Evolutionary conservation across 1,140 invertebrate species (phyloP).

Genomic region (Heterodera schachtii): DNA sequence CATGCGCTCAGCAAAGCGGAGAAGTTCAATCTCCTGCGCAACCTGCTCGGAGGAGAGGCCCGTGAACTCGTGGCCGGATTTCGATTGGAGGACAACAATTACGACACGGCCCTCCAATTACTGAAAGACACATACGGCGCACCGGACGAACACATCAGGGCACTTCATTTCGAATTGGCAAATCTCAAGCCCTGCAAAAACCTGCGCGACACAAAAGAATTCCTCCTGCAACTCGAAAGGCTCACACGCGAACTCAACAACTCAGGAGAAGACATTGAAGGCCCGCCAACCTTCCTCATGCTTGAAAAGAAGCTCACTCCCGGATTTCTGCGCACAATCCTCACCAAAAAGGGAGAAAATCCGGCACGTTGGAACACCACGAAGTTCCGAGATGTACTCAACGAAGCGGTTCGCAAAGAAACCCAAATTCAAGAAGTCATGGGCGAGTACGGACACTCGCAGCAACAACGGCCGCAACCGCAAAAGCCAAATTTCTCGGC

Average conservation of each 20-base stretch:
- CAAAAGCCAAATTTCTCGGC: neutral
- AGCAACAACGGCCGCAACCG: neutral
- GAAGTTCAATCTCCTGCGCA: neutral
- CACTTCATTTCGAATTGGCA: neutral
- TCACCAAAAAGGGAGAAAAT: conserved; percentile 9
- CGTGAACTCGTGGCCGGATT: conserved; percentile 1
- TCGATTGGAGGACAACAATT: conserved; percentile 7
- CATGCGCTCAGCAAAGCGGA: neutral
- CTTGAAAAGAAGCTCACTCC: conserved; percentile 2
- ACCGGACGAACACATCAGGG: neutral
- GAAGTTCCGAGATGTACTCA: neutral
- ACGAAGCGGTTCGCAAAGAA: conserved; percentile 4
- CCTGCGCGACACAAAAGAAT: conserved; percentile 7
- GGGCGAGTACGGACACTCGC: conserved; percentile 7
- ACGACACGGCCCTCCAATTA: neutral
- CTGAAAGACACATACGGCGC: conserved; percentile 6
- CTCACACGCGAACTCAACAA: conserved; percentile 2
- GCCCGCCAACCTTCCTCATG: neutral
- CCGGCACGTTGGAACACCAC: conserved; percentile 1
- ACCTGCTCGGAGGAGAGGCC: neutral
- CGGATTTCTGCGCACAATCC: conserved; percentile 3
- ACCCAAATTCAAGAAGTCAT: conserved; percentile 11
- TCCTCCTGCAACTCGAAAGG: neutral
- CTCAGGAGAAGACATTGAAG: conserved; percentile 15
- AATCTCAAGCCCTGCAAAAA: conserved; percentile 9